phyloP scores from a whole-genome alignment of 2,888 invertebrate species.

The Lumbricus terrestris region DNA sequence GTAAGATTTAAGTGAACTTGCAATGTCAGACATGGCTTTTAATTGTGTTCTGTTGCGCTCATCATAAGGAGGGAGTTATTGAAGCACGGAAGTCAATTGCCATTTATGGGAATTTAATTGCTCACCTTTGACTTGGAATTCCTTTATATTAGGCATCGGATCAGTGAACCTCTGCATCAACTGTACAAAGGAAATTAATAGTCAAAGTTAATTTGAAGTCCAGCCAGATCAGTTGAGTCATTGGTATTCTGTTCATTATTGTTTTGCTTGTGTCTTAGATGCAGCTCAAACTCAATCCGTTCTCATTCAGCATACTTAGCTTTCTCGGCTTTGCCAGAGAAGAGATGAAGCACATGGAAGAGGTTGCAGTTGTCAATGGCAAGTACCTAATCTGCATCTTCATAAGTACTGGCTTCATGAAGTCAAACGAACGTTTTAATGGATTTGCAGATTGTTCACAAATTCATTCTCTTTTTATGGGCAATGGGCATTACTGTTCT shows the following conservation, averaged over 20 bases:
- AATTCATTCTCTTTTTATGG: not conserved
- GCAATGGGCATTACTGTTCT: no score
- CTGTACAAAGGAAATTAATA: not conserved
- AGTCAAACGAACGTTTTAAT: not conserved
- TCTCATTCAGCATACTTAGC: conserved; percentile 81
- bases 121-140: no score
- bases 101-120: not conserved
- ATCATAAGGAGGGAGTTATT: not conserved
- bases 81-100: not conserved
- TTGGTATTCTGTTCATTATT: not conserved
- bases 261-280: conserved; percentile 38
- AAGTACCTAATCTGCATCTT: conserved; percentile 15
- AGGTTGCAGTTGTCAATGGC: conserved; percentile 81
- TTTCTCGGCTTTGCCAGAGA: conserved; percentile 87
- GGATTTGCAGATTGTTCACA: not conserved
- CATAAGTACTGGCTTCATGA: not conserved
- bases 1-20: not conserved
- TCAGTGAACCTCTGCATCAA: not conserved
- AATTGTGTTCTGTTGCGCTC: not conserved
- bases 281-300: conserved; percentile 77
- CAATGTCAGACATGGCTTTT: not conserved
- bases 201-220: no score
- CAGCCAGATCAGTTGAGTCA: no score
- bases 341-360: conserved; percentile 87
- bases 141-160: not conserved